Conservation (phyloP, 1,140 invertebrate genomes). For the Diabrotica undecimpunctata region DNA sequence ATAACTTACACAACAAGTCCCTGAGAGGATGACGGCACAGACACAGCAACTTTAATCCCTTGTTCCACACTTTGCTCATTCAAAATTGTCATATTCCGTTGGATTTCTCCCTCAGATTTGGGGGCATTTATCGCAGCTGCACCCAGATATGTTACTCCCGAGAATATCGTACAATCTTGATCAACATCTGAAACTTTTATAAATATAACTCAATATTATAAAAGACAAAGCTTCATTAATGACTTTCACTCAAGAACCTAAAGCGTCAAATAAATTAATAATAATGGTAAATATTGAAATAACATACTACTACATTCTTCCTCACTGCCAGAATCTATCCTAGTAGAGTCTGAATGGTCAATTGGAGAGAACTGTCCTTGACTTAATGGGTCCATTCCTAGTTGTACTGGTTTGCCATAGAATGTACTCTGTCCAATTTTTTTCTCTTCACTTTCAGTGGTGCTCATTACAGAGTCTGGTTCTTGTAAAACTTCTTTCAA, state of each 20-base stretch:
- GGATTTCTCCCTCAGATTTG: constrained; percentile 92
- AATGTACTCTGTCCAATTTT: constrained; percentile 50
- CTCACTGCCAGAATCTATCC: constrained; percentile 56
- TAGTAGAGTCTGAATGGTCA: constrained; percentile 74
- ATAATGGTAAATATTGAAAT: neutral
- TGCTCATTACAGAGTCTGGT: constrained; percentile 41
- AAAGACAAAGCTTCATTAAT: too few relatives aligned
- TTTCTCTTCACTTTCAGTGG: constrained; percentile 32
- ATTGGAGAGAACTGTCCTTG: constrained; percentile 44
- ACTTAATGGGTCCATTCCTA: constrained; percentile 45
- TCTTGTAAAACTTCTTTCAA: constrained; percentile 67
- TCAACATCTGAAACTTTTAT: constrained; percentile 66
- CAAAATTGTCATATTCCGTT: constrained; percentile 88
- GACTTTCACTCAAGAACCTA: too few relatives aligned
- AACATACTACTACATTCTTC: constrained; percentile 52
- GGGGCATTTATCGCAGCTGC: constrained; percentile 90
- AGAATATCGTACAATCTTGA: constrained; percentile 87
- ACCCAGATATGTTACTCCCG: constrained; percentile 91
- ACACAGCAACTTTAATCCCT: constrained; percentile 83
- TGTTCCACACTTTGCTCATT: constrained; percentile 72
- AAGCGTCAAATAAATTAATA: too few relatives aligned
- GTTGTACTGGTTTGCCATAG: constrained; percentile 46
- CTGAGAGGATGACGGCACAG: constrained; percentile 86
- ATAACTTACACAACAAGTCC: constrained; percentile 71
- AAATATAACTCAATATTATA: neutral